phyloP scores from a whole-genome alignment of 2,797 vertebrate genomes.

The Helostoma temminkii region DNA sequence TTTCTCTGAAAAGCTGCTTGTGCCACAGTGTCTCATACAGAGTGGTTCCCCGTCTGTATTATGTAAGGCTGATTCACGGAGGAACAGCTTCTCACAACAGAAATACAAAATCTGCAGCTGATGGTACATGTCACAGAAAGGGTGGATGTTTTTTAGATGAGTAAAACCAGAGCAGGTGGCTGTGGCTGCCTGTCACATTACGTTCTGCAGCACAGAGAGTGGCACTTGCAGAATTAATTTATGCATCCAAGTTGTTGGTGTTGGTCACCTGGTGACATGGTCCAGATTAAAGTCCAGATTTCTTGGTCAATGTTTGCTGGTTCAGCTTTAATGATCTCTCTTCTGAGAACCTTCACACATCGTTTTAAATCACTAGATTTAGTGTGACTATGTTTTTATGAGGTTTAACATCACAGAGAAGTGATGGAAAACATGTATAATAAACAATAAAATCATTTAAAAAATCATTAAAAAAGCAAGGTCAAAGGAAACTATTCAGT shows the following conservation, averaged over 20 bases:
- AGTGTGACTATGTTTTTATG: background rate
- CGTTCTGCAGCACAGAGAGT: too few relatives aligned
- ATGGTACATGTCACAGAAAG: background rate
- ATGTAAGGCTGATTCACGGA: slow-evolving; percentile 18
- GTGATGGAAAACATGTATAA: too few relatives aligned
- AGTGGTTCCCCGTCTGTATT: background rate
- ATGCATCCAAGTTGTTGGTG: too few relatives aligned
- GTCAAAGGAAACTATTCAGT: too few relatives aligned
- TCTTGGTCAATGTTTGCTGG: too few relatives aligned
- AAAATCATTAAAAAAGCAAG: too few relatives aligned
- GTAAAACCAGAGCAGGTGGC: background rate
- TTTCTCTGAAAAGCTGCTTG: slow-evolving; percentile 15
- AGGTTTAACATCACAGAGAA: background rate
- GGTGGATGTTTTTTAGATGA: slow-evolving; percentile 3
- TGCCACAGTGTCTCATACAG: background rate
- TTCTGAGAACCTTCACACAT: too few relatives aligned
- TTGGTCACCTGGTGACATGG: too few relatives aligned
- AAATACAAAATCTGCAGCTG: background rate
- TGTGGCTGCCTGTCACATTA: too few relatives aligned
- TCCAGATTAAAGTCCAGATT: too few relatives aligned
- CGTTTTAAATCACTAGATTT: background rate
- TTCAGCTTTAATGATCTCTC: too few relatives aligned
- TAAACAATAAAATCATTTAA: background rate
- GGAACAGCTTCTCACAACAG: background rate
- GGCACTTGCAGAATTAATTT: too few relatives aligned